Base-by-base conservation (phyloP, 2,113 vertebrate genomes). In the Acrocephalus arundinaceus region DNA sequence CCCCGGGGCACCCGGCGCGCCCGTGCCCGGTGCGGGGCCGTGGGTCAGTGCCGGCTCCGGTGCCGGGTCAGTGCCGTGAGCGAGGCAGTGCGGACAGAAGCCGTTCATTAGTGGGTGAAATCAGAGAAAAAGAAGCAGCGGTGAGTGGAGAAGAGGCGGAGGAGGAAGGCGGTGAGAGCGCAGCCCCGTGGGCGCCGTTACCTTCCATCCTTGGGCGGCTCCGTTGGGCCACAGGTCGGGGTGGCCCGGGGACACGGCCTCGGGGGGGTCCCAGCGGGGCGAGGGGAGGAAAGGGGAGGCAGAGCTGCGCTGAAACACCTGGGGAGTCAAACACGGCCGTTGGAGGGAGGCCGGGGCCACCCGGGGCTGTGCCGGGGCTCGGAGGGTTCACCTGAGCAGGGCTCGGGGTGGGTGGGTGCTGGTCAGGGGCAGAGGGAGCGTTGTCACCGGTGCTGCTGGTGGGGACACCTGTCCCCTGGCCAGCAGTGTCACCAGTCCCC, bases 221-320 rank as follows among this genome's bases (percentile, higher is more conserved):
- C 97, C 93, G 93, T 78, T 83, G 96, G 98, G 90, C 97, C 98
- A 98, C 96, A 87, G 33, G 39, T 90, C 97, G 81, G 90, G 24
- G 83, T 75, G 96, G 92, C 97, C 97, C 94, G 97, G 98, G 96
- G 95, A 95, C 77, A 76, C 59, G 85, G 96, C 98, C 91, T 85
- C 54, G 95, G 97, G 98, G 95, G 22, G 90, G 63, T 98, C 97
- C n/a, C 89, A 94, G 86, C 95, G 92, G 92, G 97, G 97, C 77
- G 95, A 95, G 96, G 97, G 97, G 90, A 92, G 97, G 61, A 95
- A 95, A 94, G 96, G 97, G 96, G 97, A 97, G 93, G 97, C 97
- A 70, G 98, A 98, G 95, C 96, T 98, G 97, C 98, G 98, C 97
- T 99, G 98, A 98, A 99, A 99, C 93, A 99, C 98, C 99, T 99